Evolutionary conservation across 2,888 invertebrate species (phyloP), one percentile per base, ranked within the genome.

Genomic region (Volucella zonaria): DNA sequence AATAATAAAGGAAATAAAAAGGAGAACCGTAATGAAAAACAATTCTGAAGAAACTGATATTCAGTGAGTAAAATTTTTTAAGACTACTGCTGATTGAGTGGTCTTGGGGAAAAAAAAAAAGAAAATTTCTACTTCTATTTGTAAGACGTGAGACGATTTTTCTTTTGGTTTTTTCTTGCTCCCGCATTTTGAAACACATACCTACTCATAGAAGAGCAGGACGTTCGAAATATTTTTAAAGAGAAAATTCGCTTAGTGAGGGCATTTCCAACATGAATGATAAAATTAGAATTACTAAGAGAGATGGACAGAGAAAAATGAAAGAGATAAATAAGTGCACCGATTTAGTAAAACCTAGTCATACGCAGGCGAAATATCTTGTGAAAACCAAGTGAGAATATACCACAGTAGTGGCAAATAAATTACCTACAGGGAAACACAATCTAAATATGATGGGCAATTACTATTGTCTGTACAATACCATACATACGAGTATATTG

Each of bases 11-110:
- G 77, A 74, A 86, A 76, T 31, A 31, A 1, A 31, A 74, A 82
- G 74, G 86, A 82, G 82, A 80, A 87, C 87, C 82, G 86, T 86
- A 86, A 87, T 73, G 87, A 87, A 86, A 87, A 87, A 87, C 87
- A 82, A 87, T 82, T 81, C 77, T 71, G 86, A 86, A 86, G 86
- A 82, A 87, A 87, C 87, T 87, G 82, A 87, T 86, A 76, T 82
- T 64, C 62, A 56, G 51, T 71, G 51, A 77, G 68, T 71, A 73
- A 59, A 66, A 58, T 66, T 86, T 59, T 75, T 74, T 52, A 67
- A 74, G 45, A 51, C 58, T 68, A 23, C 58, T 54, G n/a, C 40
- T 62, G 78, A 67, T 15, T 49, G 75, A 79, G 58, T 64, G 54
- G 70, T 64, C 75, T 54, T 66, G 64, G 59, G 15, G 51, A 42